Percentiles rank a stretch among this genome's conserved stretches.
Evolutionary conservation across 1,140 invertebrate genomes (phyloP).

Genomic region (Pseudoatta argentina): DNA sequence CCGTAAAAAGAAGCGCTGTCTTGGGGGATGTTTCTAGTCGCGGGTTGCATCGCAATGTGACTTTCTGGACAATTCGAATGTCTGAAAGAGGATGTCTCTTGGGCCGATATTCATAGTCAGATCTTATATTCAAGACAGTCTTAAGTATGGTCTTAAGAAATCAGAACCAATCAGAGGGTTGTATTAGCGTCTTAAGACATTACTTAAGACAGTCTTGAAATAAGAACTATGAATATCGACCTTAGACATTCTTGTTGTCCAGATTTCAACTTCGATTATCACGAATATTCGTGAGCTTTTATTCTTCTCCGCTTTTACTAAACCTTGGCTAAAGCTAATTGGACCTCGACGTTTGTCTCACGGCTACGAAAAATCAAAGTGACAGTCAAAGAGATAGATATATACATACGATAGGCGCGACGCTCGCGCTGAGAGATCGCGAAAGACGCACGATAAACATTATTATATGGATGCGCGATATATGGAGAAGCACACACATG

Average conservation of each 20-base stretch:
- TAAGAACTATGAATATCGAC: too few relatives aligned
- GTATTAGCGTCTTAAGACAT: too few relatives aligned
- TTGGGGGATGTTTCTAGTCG: not conserved
- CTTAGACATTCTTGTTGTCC: not conserved
- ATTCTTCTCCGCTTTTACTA: not conserved
- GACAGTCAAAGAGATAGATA: constrained; percentile 21
- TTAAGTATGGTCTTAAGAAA: too few relatives aligned
- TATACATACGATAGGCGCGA: not conserved
- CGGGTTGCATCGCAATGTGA: not conserved
- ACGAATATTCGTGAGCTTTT: constrained; percentile 5
- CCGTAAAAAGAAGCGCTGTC: constrained; percentile 45
- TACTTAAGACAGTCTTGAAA: too few relatives aligned
- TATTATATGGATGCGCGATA: constrained; percentile 35
- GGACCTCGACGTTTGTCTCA: constrained; percentile 50
- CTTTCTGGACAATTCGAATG: not conserved
- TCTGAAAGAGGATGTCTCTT: not conserved
- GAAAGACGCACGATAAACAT: constrained; percentile 49
- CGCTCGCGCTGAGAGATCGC: constrained; percentile 22
- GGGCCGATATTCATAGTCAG: too few relatives aligned
- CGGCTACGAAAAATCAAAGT: constrained; percentile 42
- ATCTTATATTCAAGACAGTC: too few relatives aligned
- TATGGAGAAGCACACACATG: constrained; percentile 61
- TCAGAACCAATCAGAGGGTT: too few relatives aligned
- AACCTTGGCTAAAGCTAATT: constrained; percentile 44
- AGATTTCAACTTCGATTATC: not conserved